Conservation (phyloP, 1,140 invertebrate species). For the Venustaconcha ellipsiformis region DNA sequence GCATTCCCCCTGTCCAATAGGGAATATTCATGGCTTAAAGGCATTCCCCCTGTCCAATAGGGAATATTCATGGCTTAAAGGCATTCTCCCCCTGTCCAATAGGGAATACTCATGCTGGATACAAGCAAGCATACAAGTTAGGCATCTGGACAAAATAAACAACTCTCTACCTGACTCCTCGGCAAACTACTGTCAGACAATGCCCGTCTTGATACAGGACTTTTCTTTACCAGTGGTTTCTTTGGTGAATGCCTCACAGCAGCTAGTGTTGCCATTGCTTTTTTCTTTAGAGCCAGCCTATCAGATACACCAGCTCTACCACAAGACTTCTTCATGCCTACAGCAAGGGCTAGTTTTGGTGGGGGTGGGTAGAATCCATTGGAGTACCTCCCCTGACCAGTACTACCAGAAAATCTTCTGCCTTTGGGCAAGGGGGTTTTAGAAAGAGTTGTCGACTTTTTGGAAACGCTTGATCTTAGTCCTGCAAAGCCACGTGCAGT, state of each 20-base stretch:
- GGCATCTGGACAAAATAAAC: too few relatives aligned
- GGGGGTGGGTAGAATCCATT: too few relatives aligned
- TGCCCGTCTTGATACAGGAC: not conserved
- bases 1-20: too few relatives aligned
- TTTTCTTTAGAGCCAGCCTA: constrained; percentile 36
- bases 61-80: too few relatives aligned
- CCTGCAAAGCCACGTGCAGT: constrained; percentile 57
- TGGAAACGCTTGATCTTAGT: constrained; percentile 33
- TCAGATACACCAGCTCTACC: constrained; percentile 26
- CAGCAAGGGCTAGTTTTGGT: constrained; percentile 10
- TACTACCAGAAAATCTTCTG: constrained; percentile 3
- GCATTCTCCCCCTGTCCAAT: too few relatives aligned
- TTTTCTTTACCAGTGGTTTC: constrained; percentile 9
- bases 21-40: too few relatives aligned
- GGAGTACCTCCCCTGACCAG: too few relatives aligned
- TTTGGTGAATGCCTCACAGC: constrained; percentile 17
- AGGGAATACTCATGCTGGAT: too few relatives aligned
- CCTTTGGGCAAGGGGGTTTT: constrained; percentile 7
- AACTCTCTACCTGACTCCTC: constrained; percentile 20
- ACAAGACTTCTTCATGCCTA: constrained; percentile 10
- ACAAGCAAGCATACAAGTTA: too few relatives aligned
- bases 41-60: too few relatives aligned
- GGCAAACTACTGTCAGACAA: constrained; percentile 21
- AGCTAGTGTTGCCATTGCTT: constrained; percentile 42
- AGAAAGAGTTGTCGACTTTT: constrained; percentile 11